A percentile compares a stretch with the other conserved stretches of the same genome.
phyloP scores from a whole-genome alignment of 2,113 vertebrate species.

The Clinocottus analis region DNA sequence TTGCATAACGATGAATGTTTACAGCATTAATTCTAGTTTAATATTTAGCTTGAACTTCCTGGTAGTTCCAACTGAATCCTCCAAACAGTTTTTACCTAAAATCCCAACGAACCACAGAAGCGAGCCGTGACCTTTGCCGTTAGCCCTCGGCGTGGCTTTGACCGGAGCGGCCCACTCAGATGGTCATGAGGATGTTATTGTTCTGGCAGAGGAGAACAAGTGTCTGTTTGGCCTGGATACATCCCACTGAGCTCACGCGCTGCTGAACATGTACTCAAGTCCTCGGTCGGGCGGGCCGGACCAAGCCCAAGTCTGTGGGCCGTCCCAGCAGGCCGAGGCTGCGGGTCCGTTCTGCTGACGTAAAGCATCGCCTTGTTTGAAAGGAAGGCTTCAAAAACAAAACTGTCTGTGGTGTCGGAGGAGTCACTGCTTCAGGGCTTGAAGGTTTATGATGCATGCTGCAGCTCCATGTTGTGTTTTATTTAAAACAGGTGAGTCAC shows the following conservation, averaged over 20 bases:
- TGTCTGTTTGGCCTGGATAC: conserved; percentile 32
- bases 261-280: not conserved
- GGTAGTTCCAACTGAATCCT: not conserved
- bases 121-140: conserved; percentile 21
- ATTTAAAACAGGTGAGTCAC: too few relatives aligned
- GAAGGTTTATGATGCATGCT: too few relatives aligned
- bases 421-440: not conserved
- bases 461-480: too few relatives aligned
- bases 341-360: too few relatives aligned
- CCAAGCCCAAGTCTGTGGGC: too few relatives aligned
- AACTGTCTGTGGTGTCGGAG: not conserved
- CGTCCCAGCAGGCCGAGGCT: too few relatives aligned
- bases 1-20: not conserved
- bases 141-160: too few relatives aligned
- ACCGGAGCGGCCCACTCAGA: conserved; percentile 42
- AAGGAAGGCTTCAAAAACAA: too few relatives aligned
- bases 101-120: not conserved
- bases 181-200: conserved; percentile 53
- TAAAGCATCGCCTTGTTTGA: too few relatives aligned
- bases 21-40: not conserved
- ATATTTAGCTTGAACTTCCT: too few relatives aligned
- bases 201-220: conserved; percentile 38
- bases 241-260: conserved; percentile 19
- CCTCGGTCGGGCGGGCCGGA: too few relatives aligned
- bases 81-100: not conserved